Evolutionary conservation across 2,888 invertebrate species (phyloP), one percentile per base, ranked within the genome.

Genomic region (Drosophila acutilabella): DNA sequence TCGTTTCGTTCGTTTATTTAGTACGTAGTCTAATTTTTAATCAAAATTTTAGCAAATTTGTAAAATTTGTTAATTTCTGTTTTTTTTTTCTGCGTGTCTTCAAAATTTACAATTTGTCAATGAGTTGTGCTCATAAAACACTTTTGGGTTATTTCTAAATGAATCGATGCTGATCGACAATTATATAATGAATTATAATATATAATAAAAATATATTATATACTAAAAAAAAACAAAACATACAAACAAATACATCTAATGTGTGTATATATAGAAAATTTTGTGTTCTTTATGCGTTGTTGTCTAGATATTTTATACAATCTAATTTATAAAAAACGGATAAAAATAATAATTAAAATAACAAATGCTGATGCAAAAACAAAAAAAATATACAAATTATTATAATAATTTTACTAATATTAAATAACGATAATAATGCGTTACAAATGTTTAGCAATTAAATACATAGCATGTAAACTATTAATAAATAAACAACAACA

Each of bases 51-150:
- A 74, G 73, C 45, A 60, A 69, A 58, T 59, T 61, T 71, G 62
- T 65, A 56, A 56, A 62, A 64, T 71, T 57, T 79, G 68, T 72
- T 52, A 60, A 56, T 47, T 70, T 64, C 60, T 20, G 8, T 33
- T 30, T 58, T 58, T 45, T 53, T 41, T 41, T 45, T 26, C n/a
- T n/a, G n/a, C 10, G 14, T 40, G 20, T 40, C 23, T n/a, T 51
- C n/a, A 54, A n/a, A 33, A n/a, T n/a, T 44, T 18, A 54, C 13
- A 36, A 13, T 59, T 40, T 59, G 41, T 64, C 52, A 56, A 75
- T 72, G 81, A 83, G 81, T 81, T 81, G 81, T 84, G 70, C 83
- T 81, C 81, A 76, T 66, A 83, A 81, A 81, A 78, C 73, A 81
- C 81, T 71, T 80, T 75, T 75, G 69, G 69, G 64, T 75, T 71